phyloP scores from a whole-genome alignment of 2,797 vertebrate genomes.

The Okamejei kenojei region DNA sequence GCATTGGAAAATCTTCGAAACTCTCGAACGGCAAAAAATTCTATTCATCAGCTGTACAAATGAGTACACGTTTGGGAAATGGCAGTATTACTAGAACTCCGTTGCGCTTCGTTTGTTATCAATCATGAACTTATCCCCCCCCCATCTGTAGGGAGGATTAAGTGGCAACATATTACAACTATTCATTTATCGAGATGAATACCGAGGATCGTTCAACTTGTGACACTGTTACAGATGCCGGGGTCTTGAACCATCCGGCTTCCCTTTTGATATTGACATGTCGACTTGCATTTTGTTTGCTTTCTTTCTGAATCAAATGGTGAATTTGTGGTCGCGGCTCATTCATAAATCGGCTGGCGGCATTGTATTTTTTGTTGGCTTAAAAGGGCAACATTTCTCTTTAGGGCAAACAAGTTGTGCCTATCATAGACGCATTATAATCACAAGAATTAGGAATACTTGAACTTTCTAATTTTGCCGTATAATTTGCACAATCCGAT shows the following conservation, averaged over 20 bases:
- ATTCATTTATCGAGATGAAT: slow-evolving; percentile 1
- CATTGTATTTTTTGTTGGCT: neutral
- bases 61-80: neutral
- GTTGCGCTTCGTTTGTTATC: neutral
- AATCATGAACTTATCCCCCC: neutral
- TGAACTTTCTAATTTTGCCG: too few species aligned
- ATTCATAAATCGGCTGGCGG: slow-evolving; percentile 14
- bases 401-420: neutral
- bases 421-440: neutral
- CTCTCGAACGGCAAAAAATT: neutral
- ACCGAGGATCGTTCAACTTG: neutral
- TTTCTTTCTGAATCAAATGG: neutral
- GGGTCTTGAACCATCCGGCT: neutral
- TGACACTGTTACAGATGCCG: neutral
- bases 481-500: neutral
- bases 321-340: neutral
- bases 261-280: neutral
- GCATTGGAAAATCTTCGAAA: too few species aligned
- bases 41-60: neutral
- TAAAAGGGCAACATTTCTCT: slow-evolving; percentile 14
- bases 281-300: neutral
- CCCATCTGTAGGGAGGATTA: neutral
- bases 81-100: neutral
- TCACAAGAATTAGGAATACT: neutral
- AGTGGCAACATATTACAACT: neutral